These are phyloP conservation scores for Sternotherus odoratus DNA, from an alignment of 2,797 vertebrate species.

Conservation along the genomic window DNA sequence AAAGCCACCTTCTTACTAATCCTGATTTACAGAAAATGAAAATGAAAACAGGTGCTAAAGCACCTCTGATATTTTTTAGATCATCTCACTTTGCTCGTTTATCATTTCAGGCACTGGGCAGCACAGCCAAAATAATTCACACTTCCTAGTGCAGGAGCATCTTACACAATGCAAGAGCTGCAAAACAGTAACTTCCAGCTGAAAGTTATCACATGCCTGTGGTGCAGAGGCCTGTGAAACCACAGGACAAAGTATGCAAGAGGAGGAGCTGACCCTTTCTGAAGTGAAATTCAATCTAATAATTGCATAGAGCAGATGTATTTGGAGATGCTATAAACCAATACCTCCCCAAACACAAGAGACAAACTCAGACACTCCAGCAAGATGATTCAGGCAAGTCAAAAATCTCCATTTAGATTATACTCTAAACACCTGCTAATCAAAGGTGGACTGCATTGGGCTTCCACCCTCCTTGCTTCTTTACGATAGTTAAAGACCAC, in stretches of 20 bases:
- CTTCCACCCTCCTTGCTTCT: no score
- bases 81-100: not conserved
- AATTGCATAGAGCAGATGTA: not conserved
- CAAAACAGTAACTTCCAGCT: no score
- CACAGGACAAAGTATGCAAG: not conserved
- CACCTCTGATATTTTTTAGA: not conserved
- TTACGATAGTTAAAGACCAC: no score
- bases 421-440: no score
- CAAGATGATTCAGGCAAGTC: not conserved
- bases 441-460: no score
- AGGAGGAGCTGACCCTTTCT: not conserved
- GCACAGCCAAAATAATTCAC: not conserved
- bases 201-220: not conserved
- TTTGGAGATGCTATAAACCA: not conserved
- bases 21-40: not conserved
- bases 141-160: not conserved
- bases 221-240: not conserved
- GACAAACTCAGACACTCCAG: not conserved
- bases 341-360: not conserved
- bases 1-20: not conserved
- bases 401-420: not conserved
- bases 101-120: not conserved
- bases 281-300: not conserved
- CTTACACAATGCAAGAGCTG: not conserved
- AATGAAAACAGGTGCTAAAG: not conserved